Conservation (phyloP, 2,888 invertebrate genomes). For the Pyrrhia umbra region DNA sequence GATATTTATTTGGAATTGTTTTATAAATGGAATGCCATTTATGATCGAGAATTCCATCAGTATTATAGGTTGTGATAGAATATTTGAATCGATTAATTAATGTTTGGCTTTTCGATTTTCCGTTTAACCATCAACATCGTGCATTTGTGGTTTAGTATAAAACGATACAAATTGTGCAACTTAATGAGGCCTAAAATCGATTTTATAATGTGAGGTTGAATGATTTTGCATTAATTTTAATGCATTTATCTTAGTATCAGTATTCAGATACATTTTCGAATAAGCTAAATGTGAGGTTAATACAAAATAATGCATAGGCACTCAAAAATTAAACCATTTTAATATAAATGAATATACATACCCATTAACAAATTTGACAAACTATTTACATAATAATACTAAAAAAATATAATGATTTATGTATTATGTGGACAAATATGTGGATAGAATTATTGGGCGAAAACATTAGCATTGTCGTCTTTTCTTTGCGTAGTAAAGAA, state of each 20-base stretch:
- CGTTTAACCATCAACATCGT: constrained; percentile 22
- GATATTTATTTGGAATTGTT: background rate
- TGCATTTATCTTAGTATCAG: constrained; percentile 6
- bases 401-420: background rate
- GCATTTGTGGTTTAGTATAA: constrained; percentile 41
- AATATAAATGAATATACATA: too few species aligned
- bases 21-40: background rate
- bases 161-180: constrained; percentile 42
- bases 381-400: background rate
- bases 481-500: background rate
- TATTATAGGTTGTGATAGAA: constrained; percentile 12
- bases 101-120: constrained; percentile 29
- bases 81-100: constrained; percentile 23
- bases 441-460: background rate
- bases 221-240: constrained; percentile 30
- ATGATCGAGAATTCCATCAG: background rate
- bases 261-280: background rate
- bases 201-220: constrained; percentile 38
- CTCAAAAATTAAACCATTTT: background rate
- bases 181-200: constrained; percentile 46
- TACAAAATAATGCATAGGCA: background rate
- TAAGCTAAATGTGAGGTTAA: background rate
- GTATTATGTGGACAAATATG: background rate
- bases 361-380: background rate
- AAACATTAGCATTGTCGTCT: background rate